phyloP scores from a whole-genome alignment of 2,797 vertebrate species.

The Lemur catta region DNA sequence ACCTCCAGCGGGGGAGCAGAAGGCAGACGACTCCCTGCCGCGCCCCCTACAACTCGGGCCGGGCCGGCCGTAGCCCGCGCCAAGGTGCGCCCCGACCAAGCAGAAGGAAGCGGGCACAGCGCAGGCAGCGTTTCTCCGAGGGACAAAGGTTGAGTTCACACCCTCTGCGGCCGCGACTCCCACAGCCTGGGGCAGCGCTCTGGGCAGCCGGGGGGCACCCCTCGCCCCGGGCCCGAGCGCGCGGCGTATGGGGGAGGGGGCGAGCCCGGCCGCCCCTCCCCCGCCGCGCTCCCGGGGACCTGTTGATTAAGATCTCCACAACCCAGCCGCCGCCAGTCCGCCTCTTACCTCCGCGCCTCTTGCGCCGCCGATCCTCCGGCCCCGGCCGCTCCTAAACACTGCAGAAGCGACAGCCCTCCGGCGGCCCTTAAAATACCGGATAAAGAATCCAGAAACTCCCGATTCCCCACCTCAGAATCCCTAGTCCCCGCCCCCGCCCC shows the following conservation, averaged over 20 bases:
- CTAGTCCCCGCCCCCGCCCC: slow-evolving; percentile 66
- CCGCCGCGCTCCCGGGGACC: slow-evolving; percentile 53
- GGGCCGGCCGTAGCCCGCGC: neutral
- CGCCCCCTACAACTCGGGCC: neutral
- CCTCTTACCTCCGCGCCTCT: slow-evolving; percentile 64
- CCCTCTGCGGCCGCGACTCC: neutral
- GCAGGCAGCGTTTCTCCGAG: neutral
- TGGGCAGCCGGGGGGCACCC: neutral
- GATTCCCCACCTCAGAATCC: slow-evolving; percentile 24
- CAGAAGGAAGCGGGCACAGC: neutral
- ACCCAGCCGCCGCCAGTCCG: neutral
- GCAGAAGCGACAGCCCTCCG: neutral
- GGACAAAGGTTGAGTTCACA: slow-evolving; percentile 70
- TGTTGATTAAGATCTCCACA: slow-evolving; percentile 66
- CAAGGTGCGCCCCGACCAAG: neutral
- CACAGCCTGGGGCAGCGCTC: neutral
- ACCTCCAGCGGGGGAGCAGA: neutral
- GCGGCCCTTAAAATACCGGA: slow-evolving; percentile 6
- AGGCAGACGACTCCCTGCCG: neutral
- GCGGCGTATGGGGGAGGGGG: neutral
- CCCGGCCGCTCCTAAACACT: neutral
- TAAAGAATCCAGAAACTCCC: slow-evolving; percentile 68
- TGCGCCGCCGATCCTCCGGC: neutral
- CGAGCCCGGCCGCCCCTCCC: slow-evolving; percentile 9
- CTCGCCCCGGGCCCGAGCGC: neutral